A percentile compares a stretch with the other conserved stretches of the same genome.
These are phyloP conservation scores for Smithornis capensis DNA, from an alignment of 2,113 vertebrate species.

Conservation along the genomic window DNA sequence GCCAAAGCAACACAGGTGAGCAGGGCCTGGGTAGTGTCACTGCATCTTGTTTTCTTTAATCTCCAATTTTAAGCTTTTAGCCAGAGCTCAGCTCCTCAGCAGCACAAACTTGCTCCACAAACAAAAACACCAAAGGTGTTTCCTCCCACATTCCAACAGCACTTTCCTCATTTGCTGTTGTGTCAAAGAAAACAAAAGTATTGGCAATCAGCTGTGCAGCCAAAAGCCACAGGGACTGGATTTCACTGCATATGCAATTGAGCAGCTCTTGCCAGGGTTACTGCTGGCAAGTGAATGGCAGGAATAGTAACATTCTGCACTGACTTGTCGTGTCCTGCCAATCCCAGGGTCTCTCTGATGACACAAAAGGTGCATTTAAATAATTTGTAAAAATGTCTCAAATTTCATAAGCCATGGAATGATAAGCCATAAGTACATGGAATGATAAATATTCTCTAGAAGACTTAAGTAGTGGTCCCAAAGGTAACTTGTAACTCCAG, in stretches of 20 bases:
- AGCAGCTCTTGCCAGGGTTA: background rate
- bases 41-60: background rate
- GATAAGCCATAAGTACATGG: background rate
- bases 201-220: background rate
- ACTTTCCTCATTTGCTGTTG: background rate
- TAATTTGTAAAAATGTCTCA: background rate
- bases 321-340: background rate
- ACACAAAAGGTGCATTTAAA: background rate
- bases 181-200: background rate
- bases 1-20: background rate
- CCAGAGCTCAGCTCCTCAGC: background rate
- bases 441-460: conserved; percentile 12
- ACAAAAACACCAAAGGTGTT: background rate
- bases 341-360: background rate
- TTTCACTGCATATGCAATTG: background rate
- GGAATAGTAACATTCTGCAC: background rate
- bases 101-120: background rate
- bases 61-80: background rate
- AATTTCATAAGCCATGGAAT: background rate
- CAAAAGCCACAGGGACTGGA: background rate
- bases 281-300: background rate
- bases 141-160: background rate
- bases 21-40: background rate
- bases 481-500: background rate
- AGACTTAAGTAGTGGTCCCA: background rate